Evolutionary conservation across 1,140 invertebrate species (phyloP).

Genomic region (Helicoverpa zea): DNA sequence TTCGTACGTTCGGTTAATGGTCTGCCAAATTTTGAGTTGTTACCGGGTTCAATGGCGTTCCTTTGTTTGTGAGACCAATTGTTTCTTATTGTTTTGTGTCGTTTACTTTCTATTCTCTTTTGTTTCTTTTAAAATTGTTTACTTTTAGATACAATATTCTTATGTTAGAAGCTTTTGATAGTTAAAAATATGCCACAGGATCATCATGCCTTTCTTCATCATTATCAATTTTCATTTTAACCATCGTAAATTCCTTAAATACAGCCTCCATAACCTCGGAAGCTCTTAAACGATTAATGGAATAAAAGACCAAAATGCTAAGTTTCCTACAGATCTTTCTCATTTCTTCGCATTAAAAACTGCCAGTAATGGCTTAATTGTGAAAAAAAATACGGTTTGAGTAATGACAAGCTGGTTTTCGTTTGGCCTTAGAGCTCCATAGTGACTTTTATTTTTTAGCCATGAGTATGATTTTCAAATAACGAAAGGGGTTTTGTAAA

Average conservation of each 20-base stretch:
- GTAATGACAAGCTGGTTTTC: constrained; percentile 31
- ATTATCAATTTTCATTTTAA: too few species aligned
- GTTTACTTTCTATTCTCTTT: not conserved
- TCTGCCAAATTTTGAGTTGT: not conserved
- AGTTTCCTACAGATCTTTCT: constrained; percentile 11
- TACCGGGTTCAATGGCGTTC: not conserved
- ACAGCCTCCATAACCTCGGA: not conserved
- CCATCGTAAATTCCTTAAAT: not conserved
- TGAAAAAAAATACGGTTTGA: constrained; percentile 21
- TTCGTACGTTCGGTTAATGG: not conserved
- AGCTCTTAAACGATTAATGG: constrained; percentile 20
- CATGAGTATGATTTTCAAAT: constrained; percentile 6
- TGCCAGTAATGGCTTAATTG: constrained; percentile 36
- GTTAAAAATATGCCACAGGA: too few species aligned
- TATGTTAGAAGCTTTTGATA: too few species aligned
- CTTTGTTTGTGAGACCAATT: not conserved
- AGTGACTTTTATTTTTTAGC: constrained; percentile 21
- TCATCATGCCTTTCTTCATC: too few species aligned
- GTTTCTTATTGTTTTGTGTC: not conserved
- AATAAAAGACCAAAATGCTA: constrained; percentile 32
- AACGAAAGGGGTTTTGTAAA: too few species aligned
- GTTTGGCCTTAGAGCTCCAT: constrained; percentile 3
- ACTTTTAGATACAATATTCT: not conserved
- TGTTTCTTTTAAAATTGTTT: not conserved
- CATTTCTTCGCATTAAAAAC: constrained; percentile 30